These are phyloP conservation scores for Antechinus flavipes DNA, from an alignment of 2,113 vertebrate genomes.

Conservation along the genomic window DNA sequence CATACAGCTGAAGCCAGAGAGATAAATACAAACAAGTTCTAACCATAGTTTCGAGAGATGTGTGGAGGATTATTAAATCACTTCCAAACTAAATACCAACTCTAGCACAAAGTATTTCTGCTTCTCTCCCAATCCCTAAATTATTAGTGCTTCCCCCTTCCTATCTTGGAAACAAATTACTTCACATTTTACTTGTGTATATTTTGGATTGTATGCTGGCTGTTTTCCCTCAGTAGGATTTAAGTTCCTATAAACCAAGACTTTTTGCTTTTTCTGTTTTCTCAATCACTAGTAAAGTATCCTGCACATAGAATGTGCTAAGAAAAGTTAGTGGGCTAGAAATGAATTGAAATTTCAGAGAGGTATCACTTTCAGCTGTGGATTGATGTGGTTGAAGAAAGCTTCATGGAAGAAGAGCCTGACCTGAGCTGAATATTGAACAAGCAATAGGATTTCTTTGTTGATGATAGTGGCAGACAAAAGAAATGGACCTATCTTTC, in stretches of 20 bases:
- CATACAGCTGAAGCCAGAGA: neutral
- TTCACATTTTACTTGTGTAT: neutral
- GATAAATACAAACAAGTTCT: neutral
- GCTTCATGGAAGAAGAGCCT: neutral
- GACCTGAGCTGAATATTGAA: neutral
- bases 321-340: neutral
- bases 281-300: neutral
- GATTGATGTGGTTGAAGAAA: neutral
- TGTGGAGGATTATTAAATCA: neutral
- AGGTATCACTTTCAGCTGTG: neutral
- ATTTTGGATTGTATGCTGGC: neutral
- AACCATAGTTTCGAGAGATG: neutral
- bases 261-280: neutral
- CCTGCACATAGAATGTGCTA: neutral
- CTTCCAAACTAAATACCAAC: neutral
- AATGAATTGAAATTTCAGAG: neutral
- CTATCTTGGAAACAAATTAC: neutral
- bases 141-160: neutral
- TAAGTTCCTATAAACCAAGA: neutral
- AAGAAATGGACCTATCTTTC: neutral
- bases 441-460: neutral
- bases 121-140: neutral
- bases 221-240: neutral
- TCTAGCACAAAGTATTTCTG: neutral
- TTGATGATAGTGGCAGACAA: neutral